These are phyloP conservation scores for Acleris cristana DNA, from an alignment of 2,888 invertebrate species.

Conservation along the genomic window DNA sequence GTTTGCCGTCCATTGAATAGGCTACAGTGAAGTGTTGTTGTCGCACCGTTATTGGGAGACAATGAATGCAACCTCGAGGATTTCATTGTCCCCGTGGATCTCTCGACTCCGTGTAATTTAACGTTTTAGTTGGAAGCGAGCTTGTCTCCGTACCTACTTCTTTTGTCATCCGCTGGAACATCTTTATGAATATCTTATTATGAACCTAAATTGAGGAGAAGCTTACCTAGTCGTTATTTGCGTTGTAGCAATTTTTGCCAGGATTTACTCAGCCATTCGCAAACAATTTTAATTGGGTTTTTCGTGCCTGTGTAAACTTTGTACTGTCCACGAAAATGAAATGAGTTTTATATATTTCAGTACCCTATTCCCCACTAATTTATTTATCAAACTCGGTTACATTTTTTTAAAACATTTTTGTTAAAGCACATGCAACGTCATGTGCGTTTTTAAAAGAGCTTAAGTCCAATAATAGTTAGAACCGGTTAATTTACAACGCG, in stretches of 20 bases:
- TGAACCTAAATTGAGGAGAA: slow-evolving; percentile 73
- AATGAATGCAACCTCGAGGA: slow-evolving; percentile 42
- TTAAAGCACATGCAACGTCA: background rate
- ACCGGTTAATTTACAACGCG: too few relatives aligned
- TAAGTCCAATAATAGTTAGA: too few relatives aligned
- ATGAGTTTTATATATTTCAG: slow-evolving; percentile 53
- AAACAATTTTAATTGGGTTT: slow-evolving; percentile 81
- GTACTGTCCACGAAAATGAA: slow-evolving; percentile 60
- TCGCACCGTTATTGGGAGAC: slow-evolving; percentile 19
- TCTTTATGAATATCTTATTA: slow-evolving; percentile 81
- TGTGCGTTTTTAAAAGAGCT: too few relatives aligned
- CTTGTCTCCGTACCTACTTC: slow-evolving; percentile 52
- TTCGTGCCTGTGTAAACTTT: slow-evolving; percentile 70
- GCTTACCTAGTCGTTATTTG: slow-evolving; percentile 77
- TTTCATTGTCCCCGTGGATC: slow-evolving; percentile 49
- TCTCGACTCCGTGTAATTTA: slow-evolving; percentile 63
- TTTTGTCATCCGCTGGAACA: slow-evolving; percentile 66
- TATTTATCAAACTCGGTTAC: slow-evolving; percentile 9
- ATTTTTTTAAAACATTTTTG: background rate
- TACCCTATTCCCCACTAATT: slow-evolving; percentile 25
- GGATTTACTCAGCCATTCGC: slow-evolving; percentile 74
- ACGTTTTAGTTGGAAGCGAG: slow-evolving; percentile 62
- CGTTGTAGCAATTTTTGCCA: slow-evolving; percentile 69
- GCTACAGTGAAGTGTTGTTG: slow-evolving; percentile 18
- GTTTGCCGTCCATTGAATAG: slow-evolving; percentile 9